Evolutionary conservation across 2,888 invertebrate genomes (phyloP).

Genomic region (Junonia oenone): DNA sequence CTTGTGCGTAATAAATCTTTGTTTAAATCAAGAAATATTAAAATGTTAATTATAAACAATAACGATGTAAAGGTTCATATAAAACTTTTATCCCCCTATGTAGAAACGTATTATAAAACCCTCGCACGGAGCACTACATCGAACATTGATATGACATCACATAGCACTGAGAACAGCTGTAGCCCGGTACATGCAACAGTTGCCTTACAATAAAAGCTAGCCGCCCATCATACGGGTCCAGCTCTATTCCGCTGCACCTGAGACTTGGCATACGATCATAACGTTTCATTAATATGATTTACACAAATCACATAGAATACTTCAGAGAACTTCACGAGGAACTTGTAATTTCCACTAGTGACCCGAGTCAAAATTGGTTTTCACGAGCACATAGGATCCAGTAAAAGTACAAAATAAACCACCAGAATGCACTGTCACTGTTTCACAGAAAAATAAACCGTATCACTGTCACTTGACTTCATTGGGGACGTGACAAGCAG

Average conservation of each 20-base stretch:
- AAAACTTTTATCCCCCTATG: slow-evolving; percentile 30
- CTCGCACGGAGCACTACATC: slow-evolving; percentile 3
- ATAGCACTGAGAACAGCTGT: neutral
- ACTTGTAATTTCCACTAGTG: neutral
- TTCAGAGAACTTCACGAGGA: neutral
- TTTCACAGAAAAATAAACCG: neutral
- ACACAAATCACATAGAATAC: neutral
- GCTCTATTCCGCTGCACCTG: neutral
- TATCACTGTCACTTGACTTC: neutral
- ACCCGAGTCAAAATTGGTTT: neutral
- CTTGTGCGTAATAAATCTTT: slow-evolving; percentile 9
- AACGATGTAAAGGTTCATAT: slow-evolving; percentile 39
- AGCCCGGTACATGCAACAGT: neutral
- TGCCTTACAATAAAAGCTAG: neutral
- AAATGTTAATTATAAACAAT: slow-evolving; percentile 18
- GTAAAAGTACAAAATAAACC: neutral
- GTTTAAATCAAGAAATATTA: slow-evolving; percentile 10
- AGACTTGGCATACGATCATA: neutral
- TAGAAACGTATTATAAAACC: slow-evolving; percentile 17
- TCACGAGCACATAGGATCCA: neutral
- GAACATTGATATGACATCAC: slow-evolving; percentile 25
- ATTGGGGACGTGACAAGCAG: neutral
- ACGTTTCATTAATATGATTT: no score
- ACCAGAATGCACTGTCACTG: neutral
- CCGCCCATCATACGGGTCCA: neutral